Base-by-base conservation (phyloP, 2,113 vertebrate species). In the Ceratotherium simum region DNA sequence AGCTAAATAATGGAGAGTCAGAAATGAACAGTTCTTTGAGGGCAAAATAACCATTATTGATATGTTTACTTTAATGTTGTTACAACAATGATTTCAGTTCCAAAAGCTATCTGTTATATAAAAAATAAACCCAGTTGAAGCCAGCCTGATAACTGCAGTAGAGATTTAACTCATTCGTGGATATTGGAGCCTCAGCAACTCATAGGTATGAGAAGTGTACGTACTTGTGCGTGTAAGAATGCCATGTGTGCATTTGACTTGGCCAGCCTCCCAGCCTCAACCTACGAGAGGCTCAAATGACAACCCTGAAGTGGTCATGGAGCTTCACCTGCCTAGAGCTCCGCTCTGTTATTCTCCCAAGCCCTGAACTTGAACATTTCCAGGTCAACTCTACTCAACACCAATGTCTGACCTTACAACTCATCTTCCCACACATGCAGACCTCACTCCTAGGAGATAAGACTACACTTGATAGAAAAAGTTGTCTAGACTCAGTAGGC, bases 171-270 rank as follows among this genome's bases (percentile, higher is more conserved):
- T 36, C 54, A 12, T 14, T 13, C 33, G 4, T 13, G 27, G 58
- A 6, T 78, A 31, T 39, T 11, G 36, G 72, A 80, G 51, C 23
- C 5, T 21, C 8, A 17, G 31, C 39, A 39, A 36, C 14, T 6
- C 29, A 0, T 14, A 17, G 2, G 7, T 64, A 5, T 1, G 8
- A 75, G 33, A 23, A 27, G 11, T 2, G 10, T 3, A 21, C 0
- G 83, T 29, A 67, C 16, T 7, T 0, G 13, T 31, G 11, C 6
- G 2, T 54, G 3, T 16, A 65, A 65, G 46, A 36, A 48, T 67
- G 31, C 12, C 51, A 46, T 0, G 0, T 10, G 27, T 42, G 18
- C 25, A 1, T 21, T 78, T 64, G 81, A 48, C 16, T 75, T 56
- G 54, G 56, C 10, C 54, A 88, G 48, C 29, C 3, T 60, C 65